A percentile compares a stretch with the other conserved stretches of the same genome.
Evolutionary conservation across 2,888 invertebrate genomes (phyloP).

Genomic region (Drosophila subquinaria): DNA sequence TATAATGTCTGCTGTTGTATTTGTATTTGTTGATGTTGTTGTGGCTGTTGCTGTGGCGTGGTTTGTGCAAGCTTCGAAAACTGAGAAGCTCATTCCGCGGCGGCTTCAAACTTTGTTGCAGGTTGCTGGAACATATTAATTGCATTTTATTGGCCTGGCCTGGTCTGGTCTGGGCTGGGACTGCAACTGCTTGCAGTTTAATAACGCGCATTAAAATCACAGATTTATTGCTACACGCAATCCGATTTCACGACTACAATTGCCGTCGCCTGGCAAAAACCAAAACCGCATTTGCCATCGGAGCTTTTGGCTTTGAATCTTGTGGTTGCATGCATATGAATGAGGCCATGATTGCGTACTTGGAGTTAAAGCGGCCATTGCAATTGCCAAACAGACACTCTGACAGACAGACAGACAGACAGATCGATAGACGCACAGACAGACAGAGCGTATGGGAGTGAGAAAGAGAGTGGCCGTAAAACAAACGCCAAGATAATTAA

Average conservation of each 20-base stretch:
- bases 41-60: constrained; percentile 48
- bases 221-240: constrained; percentile 78
- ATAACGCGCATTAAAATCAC: constrained; percentile 79
- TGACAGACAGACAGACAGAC: neutral
- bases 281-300: constrained; percentile 48
- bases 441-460: no score
- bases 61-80: constrained; percentile 68
- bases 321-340: constrained; percentile 41
- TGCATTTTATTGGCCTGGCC: constrained; percentile 79
- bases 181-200: constrained; percentile 70
- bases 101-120: constrained; percentile 72
- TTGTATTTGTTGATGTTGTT: constrained; percentile 20
- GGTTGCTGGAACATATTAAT: constrained; percentile 79
- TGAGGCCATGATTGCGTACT: constrained; percentile 34
- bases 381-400: constrained; percentile 21
- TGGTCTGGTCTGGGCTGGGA: constrained; percentile 12
- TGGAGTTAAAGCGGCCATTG: constrained; percentile 19
- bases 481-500: constrained; percentile 73
- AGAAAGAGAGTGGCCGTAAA: constrained; percentile 43
- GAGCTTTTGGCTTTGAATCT: constrained; percentile 31
- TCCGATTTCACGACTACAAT: constrained; percentile 75
- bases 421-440: neutral
- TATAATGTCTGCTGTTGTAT: constrained; percentile 2
- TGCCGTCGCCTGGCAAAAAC: constrained; percentile 38
- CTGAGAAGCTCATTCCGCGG: constrained; percentile 36